Evolutionary conservation across 2,888 invertebrate genomes (phyloP), one percentile per base, ranked within the genome.

Genomic region (Metallyticus violacea): DNA sequence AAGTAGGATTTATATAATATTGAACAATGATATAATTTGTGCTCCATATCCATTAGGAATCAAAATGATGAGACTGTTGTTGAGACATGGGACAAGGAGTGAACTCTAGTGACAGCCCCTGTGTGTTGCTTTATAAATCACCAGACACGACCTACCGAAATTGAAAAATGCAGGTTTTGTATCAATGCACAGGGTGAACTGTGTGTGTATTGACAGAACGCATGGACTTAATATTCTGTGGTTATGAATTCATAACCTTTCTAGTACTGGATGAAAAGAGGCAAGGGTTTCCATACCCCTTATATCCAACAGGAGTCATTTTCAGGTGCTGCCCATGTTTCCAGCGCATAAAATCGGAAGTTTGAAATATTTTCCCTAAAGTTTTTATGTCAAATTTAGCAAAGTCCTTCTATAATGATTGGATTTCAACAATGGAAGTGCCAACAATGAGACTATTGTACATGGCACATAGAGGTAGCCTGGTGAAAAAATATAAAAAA

Each of bases 1-100:
- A 87, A 87, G 26, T 88, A 89, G 86, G 89, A 89, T 86, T 85
- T 89, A 27, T 87, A 86, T 62, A 89, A 89, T 83, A 89, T 89
- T 25, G 88, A 89, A 26, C n/a, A 27, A 28, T 76, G 9, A 2
- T 83, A 83, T 62, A 83, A 83, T 83, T 76, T 76, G 22, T 81
- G 81, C 25, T 28, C 29, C 27, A 2, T 62, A 7, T 77, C 2
- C 25, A 15, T 27, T 0, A 62, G 77, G 2, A 22, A 83, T 6
- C n/a, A 76, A 83, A 26, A 62, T 26, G 62, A 30, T 30, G 30
- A 7, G 30, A 30, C 30, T 7, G 7, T 6, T 30, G 30, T 30
- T 30, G 30, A 30, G 5, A 6, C 5, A 30, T 30, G 30, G 5
- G 6, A 30, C 30, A 30, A 7, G 27, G 9, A 30, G 29, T 82